phyloP scores from a whole-genome alignment of 2,797 vertebrate species.

The Apodemus agrarius region DNA sequence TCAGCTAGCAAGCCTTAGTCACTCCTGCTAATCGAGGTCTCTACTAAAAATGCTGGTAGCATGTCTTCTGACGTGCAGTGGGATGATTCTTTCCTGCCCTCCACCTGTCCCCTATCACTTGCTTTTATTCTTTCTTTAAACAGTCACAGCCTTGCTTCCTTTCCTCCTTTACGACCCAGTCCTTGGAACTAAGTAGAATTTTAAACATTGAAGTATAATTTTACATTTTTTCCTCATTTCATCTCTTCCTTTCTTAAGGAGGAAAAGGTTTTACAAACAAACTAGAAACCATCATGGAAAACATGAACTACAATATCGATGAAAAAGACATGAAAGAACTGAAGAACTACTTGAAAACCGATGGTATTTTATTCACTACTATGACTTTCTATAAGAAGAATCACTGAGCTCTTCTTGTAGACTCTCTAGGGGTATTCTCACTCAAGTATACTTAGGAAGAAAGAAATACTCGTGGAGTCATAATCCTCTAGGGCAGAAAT shows the following conservation, averaged over 20 bases:
- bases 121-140: not conserved
- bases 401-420: not conserved
- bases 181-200: not conserved
- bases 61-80: not conserved
- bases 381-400: conserved; percentile 5
- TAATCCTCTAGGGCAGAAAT: not conserved
- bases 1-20: not conserved
- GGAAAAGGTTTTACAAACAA: conserved; percentile 44
- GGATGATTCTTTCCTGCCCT: not conserved
- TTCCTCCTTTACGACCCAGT: not conserved
- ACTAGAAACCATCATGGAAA: conserved; percentile 57
- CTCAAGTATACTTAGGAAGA: not conserved
- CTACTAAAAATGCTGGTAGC: not conserved
- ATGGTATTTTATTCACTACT: conserved; percentile 52
- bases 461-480: not conserved
- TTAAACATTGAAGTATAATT: not conserved
- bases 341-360: not conserved
- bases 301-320: conserved; percentile 53
- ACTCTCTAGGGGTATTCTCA: not conserved
- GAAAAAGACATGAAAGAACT: conserved; percentile 56
- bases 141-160: not conserved
- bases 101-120: not conserved
- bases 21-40: not conserved
- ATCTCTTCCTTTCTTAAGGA: conserved; percentile 64
- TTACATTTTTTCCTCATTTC: conserved; percentile 3